Base-by-base conservation (phyloP, 2,888 invertebrate species). In the Drosophila recens region DNA sequence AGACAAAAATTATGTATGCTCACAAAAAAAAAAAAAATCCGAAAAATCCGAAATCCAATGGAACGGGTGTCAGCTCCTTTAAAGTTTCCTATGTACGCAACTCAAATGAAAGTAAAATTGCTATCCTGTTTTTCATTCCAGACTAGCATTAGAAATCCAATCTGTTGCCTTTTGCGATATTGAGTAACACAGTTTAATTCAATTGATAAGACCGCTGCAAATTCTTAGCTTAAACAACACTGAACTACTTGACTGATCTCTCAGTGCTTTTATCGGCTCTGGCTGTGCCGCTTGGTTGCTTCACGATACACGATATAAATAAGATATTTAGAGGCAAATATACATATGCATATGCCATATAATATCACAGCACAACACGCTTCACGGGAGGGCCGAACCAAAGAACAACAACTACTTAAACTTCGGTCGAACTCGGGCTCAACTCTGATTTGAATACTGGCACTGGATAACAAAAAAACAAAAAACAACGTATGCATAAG, bases 221-320 rank as follows among this genome's bases (percentile, higher is more conserved):
- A 82, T 90, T 87, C 89, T 90, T 84, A 71, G 79, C 79, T 83
- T 82, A 88, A 73, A 71, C 70, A 79, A 90, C 43, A 92, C 92
- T 92, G 91, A 91, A 87, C 90, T 86, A 85, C 82, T 82, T 81
- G 75, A 74, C 74, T 66, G 79, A 87, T 79, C 82, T 79, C 80
- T 73, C 85, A 79, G 76, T 75, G 91, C 91, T 92, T 92, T 89
- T 92, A 92, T 92, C 87, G 90, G 75, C 73, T 91, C 87, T 82
- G 90, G 62, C 70, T 62, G 69, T 65, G 70, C 56, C 76, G 78
- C 68, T 80, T 78, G 71, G 54, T 66, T 62, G 67, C 69, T 46
- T 69, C 56, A 65, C 58, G 74, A 66, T 73, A 75, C 10, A 48
- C 46, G 51, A 68, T 73, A 56, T 58, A 59, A 57, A 63, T 56